These are phyloP conservation scores for Eilema griseolum DNA, from an alignment of 2,888 invertebrate species.

Conservation along the genomic window DNA sequence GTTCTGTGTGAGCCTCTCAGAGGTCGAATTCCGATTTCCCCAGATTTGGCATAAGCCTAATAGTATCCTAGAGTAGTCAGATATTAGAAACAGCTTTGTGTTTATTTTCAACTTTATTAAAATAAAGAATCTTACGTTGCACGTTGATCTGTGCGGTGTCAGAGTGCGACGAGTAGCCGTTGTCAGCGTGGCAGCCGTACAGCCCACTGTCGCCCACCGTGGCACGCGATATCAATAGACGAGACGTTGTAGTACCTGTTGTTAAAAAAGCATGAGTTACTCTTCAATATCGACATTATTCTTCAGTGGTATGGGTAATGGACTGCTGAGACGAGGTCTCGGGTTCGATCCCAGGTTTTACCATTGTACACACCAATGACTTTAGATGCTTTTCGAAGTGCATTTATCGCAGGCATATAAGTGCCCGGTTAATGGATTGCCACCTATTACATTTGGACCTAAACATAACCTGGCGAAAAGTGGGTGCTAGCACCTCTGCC, in stretches of 20 bases:
- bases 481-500: too few relatives aligned
- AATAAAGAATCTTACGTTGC: constrained; percentile 89
- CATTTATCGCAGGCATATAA: too few relatives aligned
- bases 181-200: constrained; percentile 94
- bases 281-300: not conserved
- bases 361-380: too few relatives aligned
- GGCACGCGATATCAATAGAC: constrained; percentile 89
- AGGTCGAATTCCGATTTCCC: too few relatives aligned
- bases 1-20: too few relatives aligned
- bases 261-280: not conserved
- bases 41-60: not conserved
- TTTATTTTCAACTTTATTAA: not conserved
- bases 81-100: not conserved
- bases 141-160: constrained; percentile 90
- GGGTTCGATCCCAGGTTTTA: too few relatives aligned
- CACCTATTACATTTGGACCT: too few relatives aligned
- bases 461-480: too few relatives aligned
- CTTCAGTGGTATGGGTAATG: too few relatives aligned
- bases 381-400: too few relatives aligned
- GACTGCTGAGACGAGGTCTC: too few relatives aligned
- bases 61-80: not conserved
- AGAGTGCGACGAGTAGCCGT: constrained; percentile 89
- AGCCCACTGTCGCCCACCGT: constrained; percentile 91
- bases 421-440: too few relatives aligned
- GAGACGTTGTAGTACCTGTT: constrained; percentile 80